phyloP scores from a whole-genome alignment of 2,888 invertebrate species.

The Lasioglossum pauxillum region DNA sequence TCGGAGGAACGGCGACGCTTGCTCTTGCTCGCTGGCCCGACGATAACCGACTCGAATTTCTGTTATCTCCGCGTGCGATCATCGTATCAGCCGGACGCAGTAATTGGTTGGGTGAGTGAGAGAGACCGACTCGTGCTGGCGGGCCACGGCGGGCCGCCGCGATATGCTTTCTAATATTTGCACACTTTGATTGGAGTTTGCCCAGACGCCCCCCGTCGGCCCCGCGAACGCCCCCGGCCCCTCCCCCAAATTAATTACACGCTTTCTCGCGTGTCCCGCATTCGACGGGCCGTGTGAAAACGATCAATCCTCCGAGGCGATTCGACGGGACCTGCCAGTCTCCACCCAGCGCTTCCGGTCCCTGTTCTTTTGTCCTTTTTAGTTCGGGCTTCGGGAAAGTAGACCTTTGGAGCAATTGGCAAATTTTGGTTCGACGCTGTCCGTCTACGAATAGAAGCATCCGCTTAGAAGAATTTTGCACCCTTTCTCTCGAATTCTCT shows the following conservation, averaged over 20 bases:
- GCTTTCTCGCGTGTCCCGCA: slow-evolving; percentile 68
- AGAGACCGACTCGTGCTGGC: slow-evolving; percentile 2
- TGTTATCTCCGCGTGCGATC: slow-evolving; percentile 73
- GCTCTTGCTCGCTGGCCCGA: slow-evolving; percentile 25
- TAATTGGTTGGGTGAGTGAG: slow-evolving; percentile 68
- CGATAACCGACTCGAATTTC: slow-evolving; percentile 58
- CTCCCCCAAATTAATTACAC: slow-evolving; percentile 70
- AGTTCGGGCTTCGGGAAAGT: background rate
- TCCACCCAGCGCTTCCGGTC: background rate
- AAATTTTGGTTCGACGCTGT: too few species aligned
- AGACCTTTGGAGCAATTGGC: too few species aligned
- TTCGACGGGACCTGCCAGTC: background rate
- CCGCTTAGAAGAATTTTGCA: too few species aligned
- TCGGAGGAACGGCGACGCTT: slow-evolving; percentile 20
- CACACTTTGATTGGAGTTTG: slow-evolving; percentile 77
- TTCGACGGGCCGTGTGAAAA: slow-evolving; percentile 37
- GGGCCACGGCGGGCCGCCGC: slow-evolving; percentile 31
- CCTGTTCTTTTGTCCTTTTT: background rate
- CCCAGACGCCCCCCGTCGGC: slow-evolving; percentile 63
- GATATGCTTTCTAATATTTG: slow-evolving; percentile 77
- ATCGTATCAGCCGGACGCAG: slow-evolving; percentile 55
- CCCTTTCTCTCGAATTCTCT: too few species aligned
- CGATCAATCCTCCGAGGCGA: slow-evolving; percentile 25
- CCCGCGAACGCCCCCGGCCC: background rate
- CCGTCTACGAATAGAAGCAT: too few species aligned